Base-by-base conservation (phyloP, 1,140 invertebrate species). In the Hormaphis cornu region DNA sequence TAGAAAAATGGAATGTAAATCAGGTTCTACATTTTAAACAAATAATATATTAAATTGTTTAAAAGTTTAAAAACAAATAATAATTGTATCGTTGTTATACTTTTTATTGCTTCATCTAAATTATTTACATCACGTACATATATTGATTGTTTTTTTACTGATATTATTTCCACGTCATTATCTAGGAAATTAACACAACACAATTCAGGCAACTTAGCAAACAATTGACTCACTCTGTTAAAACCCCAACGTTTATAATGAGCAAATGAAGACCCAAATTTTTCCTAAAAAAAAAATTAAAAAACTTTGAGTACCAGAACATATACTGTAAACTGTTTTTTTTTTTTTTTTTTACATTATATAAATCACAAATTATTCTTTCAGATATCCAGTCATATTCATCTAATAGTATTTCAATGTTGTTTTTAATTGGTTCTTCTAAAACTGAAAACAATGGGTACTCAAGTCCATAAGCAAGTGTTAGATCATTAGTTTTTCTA, bases 181-280 rank as follows among this genome's bases (percentile, higher is more conserved):
- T 16, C 5, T 33, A 18, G 16, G 9, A 66, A 66, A 35, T 33
- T 14, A 24, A 66, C 18, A 66, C 44, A 24, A 2, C 61, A 66
- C 5, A 66, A 16, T 16, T 66, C 61, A 12, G 61, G 61, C n/a
- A 66, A 7, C 16, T 66, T 66, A 10, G 61, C 28, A 50, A 66
- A 66, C 44, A 66, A 33, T 24, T 66, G 61, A 48, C 61, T 48
- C 7, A 66, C 14, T 66, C 61, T 66, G 0, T 2, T 22, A 50
- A 66, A 66, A 37, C 61, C 61, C 61, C 61, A 66, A 1, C 61
- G 28, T 26, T 30, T 66, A 50, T 35, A 35, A 66, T 66, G 61
- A 50, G n/a, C 20, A 66, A 66, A 66, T n/a, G 14, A 18, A 46
- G 61, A 66, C 9, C 61, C 61, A 35, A 50, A 66, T 48, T 66